Conservation (phyloP, 2,113 vertebrate genomes). For the Mus spicilegus region DNA sequence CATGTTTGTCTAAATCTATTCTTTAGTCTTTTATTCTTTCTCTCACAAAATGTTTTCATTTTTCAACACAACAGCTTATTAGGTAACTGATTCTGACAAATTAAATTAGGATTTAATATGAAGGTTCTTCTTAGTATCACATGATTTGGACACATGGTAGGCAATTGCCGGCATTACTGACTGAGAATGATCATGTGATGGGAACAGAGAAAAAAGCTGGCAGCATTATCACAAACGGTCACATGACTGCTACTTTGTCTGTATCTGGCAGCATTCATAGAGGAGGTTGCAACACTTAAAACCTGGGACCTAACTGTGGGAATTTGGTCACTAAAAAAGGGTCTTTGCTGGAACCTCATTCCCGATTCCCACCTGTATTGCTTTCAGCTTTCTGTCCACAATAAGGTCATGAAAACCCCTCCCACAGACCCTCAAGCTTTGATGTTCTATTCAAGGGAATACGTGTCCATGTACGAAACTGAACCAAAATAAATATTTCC, state of each 20-base stretch:
- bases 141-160: not conserved
- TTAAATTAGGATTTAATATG: no score
- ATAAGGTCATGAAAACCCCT: no score
- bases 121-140: not conserved
- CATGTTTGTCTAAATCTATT: not conserved
- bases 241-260: not conserved
- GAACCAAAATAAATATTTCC: no score
- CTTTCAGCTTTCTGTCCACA: not conserved
- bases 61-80: not conserved
- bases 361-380: not conserved
- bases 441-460: not conserved
- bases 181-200: not conserved
- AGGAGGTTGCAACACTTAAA: not conserved
- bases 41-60: not conserved
- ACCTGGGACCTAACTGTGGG: not conserved
- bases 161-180: not conserved
- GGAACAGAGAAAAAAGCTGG: not conserved
- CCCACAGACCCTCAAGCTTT: not conserved
- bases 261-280: not conserved
- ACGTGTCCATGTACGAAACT: not conserved
- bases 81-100: not conserved
- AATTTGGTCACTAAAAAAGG: not conserved
- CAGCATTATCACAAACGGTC: not conserved
- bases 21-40: not conserved
- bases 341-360: not conserved